Evolutionary conservation across 2,797 vertebrate genomes (phyloP), one percentile per base, ranked within the genome.

Genomic region (Urosaurus nigricauda): DNA sequence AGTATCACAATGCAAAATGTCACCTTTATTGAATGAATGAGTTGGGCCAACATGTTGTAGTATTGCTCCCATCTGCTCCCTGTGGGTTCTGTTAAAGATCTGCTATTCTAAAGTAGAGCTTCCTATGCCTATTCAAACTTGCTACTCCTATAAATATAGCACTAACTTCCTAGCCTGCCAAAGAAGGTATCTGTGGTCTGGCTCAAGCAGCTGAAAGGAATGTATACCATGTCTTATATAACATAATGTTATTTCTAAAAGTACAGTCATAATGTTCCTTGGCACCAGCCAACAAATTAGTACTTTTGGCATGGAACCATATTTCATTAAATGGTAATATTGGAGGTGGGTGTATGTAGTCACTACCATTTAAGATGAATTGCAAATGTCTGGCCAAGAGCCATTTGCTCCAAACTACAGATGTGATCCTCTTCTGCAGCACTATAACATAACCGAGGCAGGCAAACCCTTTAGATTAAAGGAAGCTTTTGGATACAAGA

Each of bases 371-470:
- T 82, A 47, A 87, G 60, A 43, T 85, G 43, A 71, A 71, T 89
- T 19, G 26, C 12, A 77, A 11, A 51, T 92, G 51, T 63, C 47
- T 87, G 70, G 82, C 80, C 2, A 70, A 88, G 90, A 47, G 9
- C 14, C 5, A 40, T 78, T 92, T 92, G 86, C 75, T 77, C 70
- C 79, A 74, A 87, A 75, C 8, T 3, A 87, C 58, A 53, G 56
- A 74, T 60, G 6, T 21, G 47, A 56, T 13, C n/a, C 8, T 1
- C 65, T 5, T 88, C 84, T 60, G 16, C n/a, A 26, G 35, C 84
- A 60, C 79, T 60, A 12, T 77, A n/a, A 60, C 17, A n/a, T 29
- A 77, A 24, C 4, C 47, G 40, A 82, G 68, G 65, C 35, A 75
- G 32, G 12, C 37, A 74, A 73, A 26, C 11, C 4, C 35, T 58